Percentiles rank a stretch among this genome's conserved stretches.
Conservation (phyloP, 2,113 vertebrate species). For the Spizaetus ornatus region DNA sequence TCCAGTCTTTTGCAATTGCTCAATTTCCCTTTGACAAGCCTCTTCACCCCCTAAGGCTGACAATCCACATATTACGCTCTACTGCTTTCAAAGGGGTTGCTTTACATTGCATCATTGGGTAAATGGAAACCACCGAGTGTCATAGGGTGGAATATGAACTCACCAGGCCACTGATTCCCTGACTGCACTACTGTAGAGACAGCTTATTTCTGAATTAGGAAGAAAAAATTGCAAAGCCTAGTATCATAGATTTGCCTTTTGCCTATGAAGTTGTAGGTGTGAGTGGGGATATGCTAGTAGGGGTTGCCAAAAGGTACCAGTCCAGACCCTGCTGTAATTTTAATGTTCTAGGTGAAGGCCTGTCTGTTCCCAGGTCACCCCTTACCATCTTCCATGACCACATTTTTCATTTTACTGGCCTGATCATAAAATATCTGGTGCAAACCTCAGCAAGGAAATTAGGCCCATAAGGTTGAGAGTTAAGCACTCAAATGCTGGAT, state of each 20-base stretch:
- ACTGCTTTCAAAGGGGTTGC: background rate
- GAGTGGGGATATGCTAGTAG: accelerated
- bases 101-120: background rate
- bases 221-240: background rate
- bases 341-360: background rate
- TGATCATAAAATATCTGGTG: background rate
- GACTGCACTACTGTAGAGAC: background rate
- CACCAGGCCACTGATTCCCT: background rate
- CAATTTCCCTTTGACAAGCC: background rate
- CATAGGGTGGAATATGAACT: background rate
- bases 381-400: background rate
- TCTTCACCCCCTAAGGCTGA: background rate
- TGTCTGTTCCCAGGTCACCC: background rate
- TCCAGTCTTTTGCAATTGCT: background rate
- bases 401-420: background rate
- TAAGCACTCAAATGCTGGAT: background rate
- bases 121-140: background rate
- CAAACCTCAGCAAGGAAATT: background rate
- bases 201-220: background rate
- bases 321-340: background rate
- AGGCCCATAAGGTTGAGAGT: background rate
- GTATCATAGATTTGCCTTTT: background rate
- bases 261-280: accelerated
- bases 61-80: background rate
- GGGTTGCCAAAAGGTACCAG: background rate